A percentile compares a stretch with the other conserved stretches of the same genome.
These are phyloP conservation scores for Pantala flavescens DNA, from an alignment of 1,140 invertebrate species.

Conservation along the genomic window DNA sequence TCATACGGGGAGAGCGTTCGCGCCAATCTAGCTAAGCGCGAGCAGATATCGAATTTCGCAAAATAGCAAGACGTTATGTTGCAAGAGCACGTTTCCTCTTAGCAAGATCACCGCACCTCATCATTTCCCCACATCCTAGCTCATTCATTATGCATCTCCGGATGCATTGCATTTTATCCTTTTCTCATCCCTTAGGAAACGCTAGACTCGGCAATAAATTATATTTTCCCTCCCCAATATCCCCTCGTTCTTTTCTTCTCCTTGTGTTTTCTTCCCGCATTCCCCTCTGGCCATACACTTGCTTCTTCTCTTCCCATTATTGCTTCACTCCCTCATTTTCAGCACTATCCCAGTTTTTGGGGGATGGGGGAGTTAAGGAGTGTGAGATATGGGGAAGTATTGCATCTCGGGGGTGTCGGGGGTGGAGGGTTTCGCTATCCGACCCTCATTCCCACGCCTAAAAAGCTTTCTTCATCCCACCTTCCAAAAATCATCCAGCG, in stretches of 20 bases:
- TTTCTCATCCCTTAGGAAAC: neutral
- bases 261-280: neutral
- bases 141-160: neutral
- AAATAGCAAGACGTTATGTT: no score
- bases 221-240: neutral
- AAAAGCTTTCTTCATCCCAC: constrained; percentile 3
- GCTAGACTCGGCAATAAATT: neutral
- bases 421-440: neutral
- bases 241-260: constrained; percentile 4
- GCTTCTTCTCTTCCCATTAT: neutral
- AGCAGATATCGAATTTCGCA: no score
- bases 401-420: neutral
- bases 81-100: no score
- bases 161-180: neutral
- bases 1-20: no score
- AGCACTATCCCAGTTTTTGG: constrained; percentile 14
- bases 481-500: neutral
- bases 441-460: neutral
- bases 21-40: no score
- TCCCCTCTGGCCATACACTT: neutral
- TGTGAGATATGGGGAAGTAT: constrained; percentile 13
- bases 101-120: neutral
- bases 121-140: neutral
- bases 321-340: neutral
- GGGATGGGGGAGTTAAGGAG: constrained; percentile 12